Percentiles rank a stretch among this genome's conserved stretches.
Conservation (phyloP, 2,113 vertebrate genomes). For the Thymallus thymallus region DNA sequence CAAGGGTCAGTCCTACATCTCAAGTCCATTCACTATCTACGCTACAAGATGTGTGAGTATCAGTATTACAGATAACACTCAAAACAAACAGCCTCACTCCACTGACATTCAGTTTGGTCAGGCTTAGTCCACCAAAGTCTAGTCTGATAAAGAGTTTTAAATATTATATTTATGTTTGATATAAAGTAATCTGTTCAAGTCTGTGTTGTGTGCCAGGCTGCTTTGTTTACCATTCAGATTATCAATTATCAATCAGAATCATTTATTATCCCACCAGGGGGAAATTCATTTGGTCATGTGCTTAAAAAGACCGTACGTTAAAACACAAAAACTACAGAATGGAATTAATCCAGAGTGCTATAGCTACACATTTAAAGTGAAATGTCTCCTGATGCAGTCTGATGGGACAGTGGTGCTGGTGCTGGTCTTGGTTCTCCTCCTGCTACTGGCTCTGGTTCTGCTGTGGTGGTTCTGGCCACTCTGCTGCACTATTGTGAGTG, state of each 20-base stretch:
- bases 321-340: no score
- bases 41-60: slow-evolving; percentile 91
- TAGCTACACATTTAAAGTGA: no score
- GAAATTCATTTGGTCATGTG: no score
- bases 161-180: no score
- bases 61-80: background rate
- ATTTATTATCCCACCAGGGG: no score
- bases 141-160: background rate
- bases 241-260: no score
- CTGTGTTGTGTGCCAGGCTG: background rate
- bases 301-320: no score
- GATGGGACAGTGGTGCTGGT: slow-evolving; percentile 80
- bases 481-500: slow-evolving; percentile 93
- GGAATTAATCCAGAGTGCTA: no score
- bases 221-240: background rate
- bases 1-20: slow-evolving; percentile 84
- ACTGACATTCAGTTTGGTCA: background rate
- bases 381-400: slow-evolving; percentile 69
- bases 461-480: slow-evolving; percentile 99
- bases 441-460: slow-evolving; percentile 76
- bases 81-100: background rate
- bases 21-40: slow-evolving; percentile 81
- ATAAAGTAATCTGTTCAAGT: background rate
- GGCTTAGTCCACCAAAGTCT: background rate
- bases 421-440: slow-evolving; percentile 82